Evolutionary conservation across 1,140 invertebrate species (phyloP).

Genomic region (Dreissena polymorpha): DNA sequence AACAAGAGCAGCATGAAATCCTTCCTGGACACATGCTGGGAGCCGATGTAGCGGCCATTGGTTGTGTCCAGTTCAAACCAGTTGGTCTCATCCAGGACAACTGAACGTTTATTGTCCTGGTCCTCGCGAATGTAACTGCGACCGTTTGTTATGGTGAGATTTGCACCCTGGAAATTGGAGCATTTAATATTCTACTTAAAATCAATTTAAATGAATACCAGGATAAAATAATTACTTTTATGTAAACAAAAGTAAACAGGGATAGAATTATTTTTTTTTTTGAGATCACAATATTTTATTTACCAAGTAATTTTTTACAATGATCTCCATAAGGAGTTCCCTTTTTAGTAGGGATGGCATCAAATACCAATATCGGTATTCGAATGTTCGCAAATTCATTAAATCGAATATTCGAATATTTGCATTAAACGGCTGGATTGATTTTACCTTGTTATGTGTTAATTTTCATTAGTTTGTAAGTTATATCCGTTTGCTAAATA

Average conservation of each 20-base stretch:
- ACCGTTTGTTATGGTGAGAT: constrained; percentile 85
- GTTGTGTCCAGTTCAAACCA: constrained; percentile 70
- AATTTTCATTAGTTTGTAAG: no score
- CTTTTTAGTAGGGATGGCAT: no score
- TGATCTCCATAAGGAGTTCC: no score
- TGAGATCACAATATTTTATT: not conserved
- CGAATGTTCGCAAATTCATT: no score
- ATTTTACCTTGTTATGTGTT: no score
- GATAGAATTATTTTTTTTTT: not conserved
- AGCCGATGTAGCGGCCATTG: constrained; percentile 34
- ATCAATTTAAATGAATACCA: no score
- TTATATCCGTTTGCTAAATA: no score
- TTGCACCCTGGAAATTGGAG: constrained; percentile 78
- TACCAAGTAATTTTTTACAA: no score
- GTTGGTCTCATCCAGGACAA: constrained; percentile 81
- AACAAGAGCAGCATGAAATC: constrained; percentile 93
- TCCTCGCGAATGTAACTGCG: constrained; percentile 84
- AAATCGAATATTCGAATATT: no score
- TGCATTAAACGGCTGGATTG: no score
- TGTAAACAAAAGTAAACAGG: not conserved
- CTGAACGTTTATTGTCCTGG: constrained; percentile 83
- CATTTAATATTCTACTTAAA: not conserved
- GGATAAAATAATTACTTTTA: not conserved
- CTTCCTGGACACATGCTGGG: constrained; percentile 80
- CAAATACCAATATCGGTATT: no score